These are phyloP conservation scores for Margarornis squamiger DNA, from an alignment of 2,797 vertebrate genomes.

Conservation along the genomic window DNA sequence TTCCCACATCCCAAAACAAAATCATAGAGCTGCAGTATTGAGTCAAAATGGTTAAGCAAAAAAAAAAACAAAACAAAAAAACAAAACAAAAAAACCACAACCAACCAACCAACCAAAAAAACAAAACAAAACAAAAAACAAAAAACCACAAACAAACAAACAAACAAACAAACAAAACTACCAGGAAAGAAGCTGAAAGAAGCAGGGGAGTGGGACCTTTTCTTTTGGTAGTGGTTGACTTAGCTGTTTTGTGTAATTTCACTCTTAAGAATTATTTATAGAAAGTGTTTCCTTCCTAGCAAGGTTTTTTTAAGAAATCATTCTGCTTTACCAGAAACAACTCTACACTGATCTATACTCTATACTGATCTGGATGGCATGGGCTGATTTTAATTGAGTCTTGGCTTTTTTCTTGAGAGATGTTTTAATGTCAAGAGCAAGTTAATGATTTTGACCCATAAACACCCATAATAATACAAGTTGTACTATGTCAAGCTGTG, in stretches of 20 bases:
- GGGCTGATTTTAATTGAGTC: background rate
- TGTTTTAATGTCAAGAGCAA: background rate
- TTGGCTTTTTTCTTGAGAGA: background rate
- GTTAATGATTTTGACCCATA: background rate
- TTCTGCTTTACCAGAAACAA: background rate
- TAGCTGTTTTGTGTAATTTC: background rate
- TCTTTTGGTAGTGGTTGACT: background rate
- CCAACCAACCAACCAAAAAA: no score
- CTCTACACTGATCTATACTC: background rate
- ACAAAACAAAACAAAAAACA: no score
- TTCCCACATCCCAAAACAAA: background rate
- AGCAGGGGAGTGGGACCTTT: background rate
- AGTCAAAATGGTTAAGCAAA: background rate
- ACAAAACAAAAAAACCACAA: no score
- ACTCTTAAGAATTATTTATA: background rate
- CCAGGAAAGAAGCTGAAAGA: background rate
- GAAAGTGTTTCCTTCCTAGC: background rate
- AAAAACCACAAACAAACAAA: no score
- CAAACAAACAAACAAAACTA: no score
- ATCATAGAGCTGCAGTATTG: fast-evolving
- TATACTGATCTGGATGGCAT: background rate
- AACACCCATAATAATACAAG: background rate
- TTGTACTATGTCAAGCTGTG: background rate
- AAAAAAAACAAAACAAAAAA: no score
- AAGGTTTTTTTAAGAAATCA: background rate